Evolutionary conservation across 2,113 vertebrate species (phyloP), one percentile per base, ranked within the genome.

Genomic region (Oncorhynchus gorbuscha): DNA sequence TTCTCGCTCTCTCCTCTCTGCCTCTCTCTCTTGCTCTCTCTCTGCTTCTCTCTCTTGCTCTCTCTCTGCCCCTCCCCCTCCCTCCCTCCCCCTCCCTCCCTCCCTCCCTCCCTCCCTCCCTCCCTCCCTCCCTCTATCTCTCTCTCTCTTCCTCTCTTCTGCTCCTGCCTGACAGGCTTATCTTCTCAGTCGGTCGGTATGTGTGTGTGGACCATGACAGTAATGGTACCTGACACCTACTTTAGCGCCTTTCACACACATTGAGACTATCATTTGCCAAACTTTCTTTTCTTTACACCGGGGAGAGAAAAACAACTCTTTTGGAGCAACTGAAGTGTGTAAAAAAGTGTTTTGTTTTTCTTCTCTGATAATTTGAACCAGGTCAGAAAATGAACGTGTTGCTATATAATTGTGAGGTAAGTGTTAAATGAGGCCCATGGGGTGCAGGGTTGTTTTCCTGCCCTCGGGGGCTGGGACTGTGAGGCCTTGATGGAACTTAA

Each of bases 201-300:
- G 74, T 78, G 79, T 84, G 76, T 86, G 73, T 74, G 81, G 75
- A 78, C 73, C 77, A 79, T 90, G 84, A 91, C 79, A 75, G 71
- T 92, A 91, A 93, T 89, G 78, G 77, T 76, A 85, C 69, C 84
- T 88, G 89, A 92, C 89, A 90, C 83, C 73, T 85, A 76, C 88
- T 89, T 90, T 85, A 87, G 86, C 79, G 84, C 77, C 78, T 88
- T 86, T 91, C 83, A 89, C 87, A 81, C 84, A 81, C 86, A 88
- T 76, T 86, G 78, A 88, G 30, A 74, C 76, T 80, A 70, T 86
- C 84, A 88, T 91, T 86, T 90, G 82, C 83, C 88, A 86, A 90
- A 82, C 59, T 86, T 91, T 55, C 12, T 55, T 55, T 55, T 90
- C 32, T 84, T 76, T 58, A 79, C 81, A 81, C 39, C 8, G n/a